A percentile compares a stretch with the other conserved stretches of the same genome.
phyloP scores from a whole-genome alignment of 2,888 invertebrate species.

The Fragum fragum region DNA sequence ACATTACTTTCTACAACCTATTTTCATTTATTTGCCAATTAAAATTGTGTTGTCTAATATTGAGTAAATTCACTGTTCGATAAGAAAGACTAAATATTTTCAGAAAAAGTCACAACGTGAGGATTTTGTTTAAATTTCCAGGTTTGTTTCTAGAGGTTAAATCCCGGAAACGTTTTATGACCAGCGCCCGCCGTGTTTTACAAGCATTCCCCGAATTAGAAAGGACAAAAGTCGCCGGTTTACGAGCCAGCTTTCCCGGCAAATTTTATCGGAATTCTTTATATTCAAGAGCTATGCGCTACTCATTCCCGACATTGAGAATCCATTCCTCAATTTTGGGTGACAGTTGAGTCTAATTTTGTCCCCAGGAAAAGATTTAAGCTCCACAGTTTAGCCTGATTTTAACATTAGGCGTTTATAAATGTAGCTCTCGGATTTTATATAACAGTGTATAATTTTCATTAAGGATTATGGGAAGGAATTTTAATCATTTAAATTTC shows the following conservation, averaged over 20 bases:
- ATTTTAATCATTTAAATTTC: neutral
- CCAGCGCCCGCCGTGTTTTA: neutral
- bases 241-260: neutral
- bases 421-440: neutral
- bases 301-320: neutral
- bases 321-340: neutral
- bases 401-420: neutral
- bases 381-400: neutral
- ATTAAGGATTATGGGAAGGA: too few relatives aligned
- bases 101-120: neutral
- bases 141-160: neutral
- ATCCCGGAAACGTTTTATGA: neutral
- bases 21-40: too few relatives aligned
- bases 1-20: too few relatives aligned
- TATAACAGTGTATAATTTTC: neutral
- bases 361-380: neutral
- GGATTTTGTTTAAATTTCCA: neutral
- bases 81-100: too few relatives aligned
- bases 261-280: slow-evolving; percentile 1
- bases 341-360: neutral
- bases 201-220: neutral
- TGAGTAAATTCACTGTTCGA: too few relatives aligned
- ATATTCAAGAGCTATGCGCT: neutral
- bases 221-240: neutral
- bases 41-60: too few relatives aligned